phyloP scores from a whole-genome alignment of 2,797 vertebrate genomes.

The Austrolebias charrua region DNA sequence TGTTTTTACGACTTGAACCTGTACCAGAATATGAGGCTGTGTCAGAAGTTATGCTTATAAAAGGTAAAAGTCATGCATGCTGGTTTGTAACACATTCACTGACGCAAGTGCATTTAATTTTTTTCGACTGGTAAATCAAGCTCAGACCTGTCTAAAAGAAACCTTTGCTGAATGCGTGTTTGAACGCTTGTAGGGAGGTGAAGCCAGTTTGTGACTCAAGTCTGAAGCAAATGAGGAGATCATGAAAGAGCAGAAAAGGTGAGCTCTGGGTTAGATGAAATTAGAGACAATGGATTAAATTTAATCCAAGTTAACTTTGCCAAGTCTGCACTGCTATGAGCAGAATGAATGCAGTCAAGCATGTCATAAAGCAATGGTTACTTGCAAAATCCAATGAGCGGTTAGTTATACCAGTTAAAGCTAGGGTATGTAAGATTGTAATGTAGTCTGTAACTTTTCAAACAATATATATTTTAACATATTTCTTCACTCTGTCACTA shows the following conservation, averaged over 20 bases:
- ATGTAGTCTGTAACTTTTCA: too few relatives aligned
- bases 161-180: conserved; percentile 12
- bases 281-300: neutral
- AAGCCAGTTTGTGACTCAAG: neutral
- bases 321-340: neutral
- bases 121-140: conserved; percentile 28
- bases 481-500: too few relatives aligned
- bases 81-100: conserved; percentile 1
- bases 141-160: conserved; percentile 38
- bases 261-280: neutral
- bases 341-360: neutral
- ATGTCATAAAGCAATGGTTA: neutral
- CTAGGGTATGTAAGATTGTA: too few relatives aligned
- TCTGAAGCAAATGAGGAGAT: neutral
- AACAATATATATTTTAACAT: too few relatives aligned
- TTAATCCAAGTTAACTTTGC: neutral
- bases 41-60: conserved; percentile 1
- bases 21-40: neutral
- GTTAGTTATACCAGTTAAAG: too few relatives aligned
- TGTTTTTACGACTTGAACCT: neutral
- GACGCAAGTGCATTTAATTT: conserved; percentile 10
- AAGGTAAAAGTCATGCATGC: conserved; percentile 2
- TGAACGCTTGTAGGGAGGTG: conserved; percentile 4
- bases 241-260: neutral
- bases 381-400: neutral